A percentile compares a stretch with the other conserved stretches of the same genome.
These are phyloP conservation scores for Coremacera marginata DNA, from an alignment of 2,888 invertebrate genomes.

Conservation along the genomic window DNA sequence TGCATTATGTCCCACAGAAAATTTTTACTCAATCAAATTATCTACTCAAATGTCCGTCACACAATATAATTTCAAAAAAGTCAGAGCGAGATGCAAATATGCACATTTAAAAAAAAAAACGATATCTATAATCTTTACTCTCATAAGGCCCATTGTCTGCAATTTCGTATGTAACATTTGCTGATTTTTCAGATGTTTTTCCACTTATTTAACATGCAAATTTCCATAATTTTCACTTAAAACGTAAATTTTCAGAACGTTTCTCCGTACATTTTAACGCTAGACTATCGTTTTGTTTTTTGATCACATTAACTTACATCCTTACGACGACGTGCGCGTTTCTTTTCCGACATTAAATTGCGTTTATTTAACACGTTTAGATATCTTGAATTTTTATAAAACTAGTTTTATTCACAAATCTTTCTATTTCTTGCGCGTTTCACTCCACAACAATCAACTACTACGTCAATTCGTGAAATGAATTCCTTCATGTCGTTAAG, in stretches of 20 bases:
- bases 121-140: background rate
- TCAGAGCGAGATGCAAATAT: background rate
- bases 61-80: background rate
- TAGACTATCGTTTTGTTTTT: conserved; percentile 26
- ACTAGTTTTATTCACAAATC: conserved; percentile 1
- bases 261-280: conserved; percentile 25
- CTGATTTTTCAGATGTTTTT: background rate
- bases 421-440: background rate
- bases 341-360: conserved; percentile 67
- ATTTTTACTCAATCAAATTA: too few species aligned
- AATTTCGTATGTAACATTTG: background rate
- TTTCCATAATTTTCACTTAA: conserved; percentile 35
- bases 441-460: conserved; percentile 9
- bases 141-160: background rate
- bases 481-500: conserved; percentile 7
- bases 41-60: background rate
- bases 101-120: background rate
- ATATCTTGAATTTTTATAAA: conserved; percentile 33
- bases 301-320: conserved; percentile 60
- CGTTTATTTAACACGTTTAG: conserved; percentile 37
- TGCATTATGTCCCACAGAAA: background rate
- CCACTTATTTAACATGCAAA: background rate
- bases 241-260: background rate
- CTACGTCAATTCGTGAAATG: conserved; percentile 29
- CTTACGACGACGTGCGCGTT: conserved; percentile 66